A percentile compares a stretch with the other conserved stretches of the same genome.
These are phyloP conservation scores for Marisa cornuarietis DNA, from an alignment of 1,140 invertebrate genomes.

Conservation along the genomic window DNA sequence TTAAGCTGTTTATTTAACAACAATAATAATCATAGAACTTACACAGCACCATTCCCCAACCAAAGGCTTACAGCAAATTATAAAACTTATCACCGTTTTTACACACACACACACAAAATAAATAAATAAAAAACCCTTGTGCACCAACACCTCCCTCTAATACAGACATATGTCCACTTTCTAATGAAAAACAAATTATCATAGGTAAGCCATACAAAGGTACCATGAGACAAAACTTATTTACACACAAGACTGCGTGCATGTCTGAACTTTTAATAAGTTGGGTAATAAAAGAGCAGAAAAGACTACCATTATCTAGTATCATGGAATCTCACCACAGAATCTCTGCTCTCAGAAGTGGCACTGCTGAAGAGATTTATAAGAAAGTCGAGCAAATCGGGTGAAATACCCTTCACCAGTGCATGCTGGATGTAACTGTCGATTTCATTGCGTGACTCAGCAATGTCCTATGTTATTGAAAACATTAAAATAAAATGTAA, in stretches of 20 bases:
- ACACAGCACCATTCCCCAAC: no score
- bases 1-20: no score
- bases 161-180: no score
- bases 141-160: no score
- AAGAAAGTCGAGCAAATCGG: constrained; percentile 43
- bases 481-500: constrained; percentile 6
- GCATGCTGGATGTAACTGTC: constrained; percentile 36
- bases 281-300: neutral
- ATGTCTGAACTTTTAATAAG: no score
- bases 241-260: no score
- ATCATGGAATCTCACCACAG: constrained; percentile 20
- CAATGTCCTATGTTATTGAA: constrained; percentile 19
- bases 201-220: no score
- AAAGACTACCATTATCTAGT: neutral
- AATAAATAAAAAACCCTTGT: neutral
- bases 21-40: no score
- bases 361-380: constrained; percentile 8
- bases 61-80: no score
- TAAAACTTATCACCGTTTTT: no score
- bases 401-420: constrained; percentile 39
- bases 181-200: no score
- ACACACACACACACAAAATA: neutral
- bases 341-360: constrained; percentile 23
- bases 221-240: no score
- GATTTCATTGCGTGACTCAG: neutral